Conservation (phyloP, 92 coral and sea anemone genomes). For the Zoanthus sansibaricus region DNA sequence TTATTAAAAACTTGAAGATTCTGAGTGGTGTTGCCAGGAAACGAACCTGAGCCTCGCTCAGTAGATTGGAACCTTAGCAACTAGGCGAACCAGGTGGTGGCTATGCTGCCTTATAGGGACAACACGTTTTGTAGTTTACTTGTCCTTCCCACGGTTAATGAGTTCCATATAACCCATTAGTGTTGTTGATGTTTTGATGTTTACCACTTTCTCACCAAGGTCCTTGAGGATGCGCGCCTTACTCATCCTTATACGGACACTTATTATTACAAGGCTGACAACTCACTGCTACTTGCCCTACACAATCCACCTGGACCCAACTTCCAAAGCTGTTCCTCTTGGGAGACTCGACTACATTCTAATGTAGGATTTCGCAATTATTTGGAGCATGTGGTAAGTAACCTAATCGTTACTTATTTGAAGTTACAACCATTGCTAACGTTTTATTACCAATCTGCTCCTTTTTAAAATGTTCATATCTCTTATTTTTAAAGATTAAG, state of each 20-base stretch:
- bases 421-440: no score
- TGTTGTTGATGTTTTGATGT: no score
- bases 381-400: conserved; percentile 83
- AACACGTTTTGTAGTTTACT: no score
- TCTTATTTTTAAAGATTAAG: no score
- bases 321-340: conserved; percentile 63
- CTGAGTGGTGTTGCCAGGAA: no score
- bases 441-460: no score
- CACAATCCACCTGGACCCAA: conserved; percentile 93
- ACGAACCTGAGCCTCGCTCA: no score
- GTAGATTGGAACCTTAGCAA: no score
- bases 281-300: conserved; percentile 82
- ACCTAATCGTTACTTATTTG: background rate
- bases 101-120: no score
- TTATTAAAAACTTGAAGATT: no score
- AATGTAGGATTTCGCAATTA: conserved; percentile 99
- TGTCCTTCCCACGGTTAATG: background rate
- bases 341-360: conserved; percentile 93
- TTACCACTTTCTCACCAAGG: conserved; percentile 52
- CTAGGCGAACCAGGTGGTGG: no score
- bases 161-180: background rate
- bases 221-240: conserved; percentile 83
- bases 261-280: conserved; percentile 95
- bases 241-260: conserved; percentile 86
- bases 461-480: no score